Percentiles rank a stretch among this genome's conserved stretches.
These are phyloP conservation scores for Drosophila saltans DNA, from an alignment of 1,140 invertebrate species.

Conservation along the genomic window DNA sequence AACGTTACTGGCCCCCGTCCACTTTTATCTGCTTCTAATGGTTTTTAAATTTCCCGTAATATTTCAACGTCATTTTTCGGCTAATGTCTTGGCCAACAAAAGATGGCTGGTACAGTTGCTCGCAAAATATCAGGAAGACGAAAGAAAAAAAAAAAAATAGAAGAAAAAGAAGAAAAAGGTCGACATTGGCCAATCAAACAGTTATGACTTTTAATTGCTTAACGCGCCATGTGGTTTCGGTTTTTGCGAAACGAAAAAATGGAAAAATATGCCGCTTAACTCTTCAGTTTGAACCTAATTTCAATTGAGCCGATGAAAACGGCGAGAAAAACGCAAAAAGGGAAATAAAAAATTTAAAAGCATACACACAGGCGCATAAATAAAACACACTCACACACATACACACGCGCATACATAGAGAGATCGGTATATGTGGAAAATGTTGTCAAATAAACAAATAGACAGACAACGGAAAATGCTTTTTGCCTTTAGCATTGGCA, in stretches of 20 bases:
- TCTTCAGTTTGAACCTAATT: conserved; percentile 16
- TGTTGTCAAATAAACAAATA: conserved; percentile 76
- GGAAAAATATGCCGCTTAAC: background rate
- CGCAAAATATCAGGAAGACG: conserved; percentile 25
- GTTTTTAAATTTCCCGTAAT: conserved; percentile 79
- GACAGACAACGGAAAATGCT: conserved; percentile 49
- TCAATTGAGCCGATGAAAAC: conserved; percentile 6
- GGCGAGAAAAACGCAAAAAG: conserved; percentile 26
- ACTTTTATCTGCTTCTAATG: conserved; percentile 69
- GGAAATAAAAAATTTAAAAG: conserved; percentile 62
- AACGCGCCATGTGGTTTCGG: background rate
- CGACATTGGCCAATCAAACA: conserved; percentile 17
- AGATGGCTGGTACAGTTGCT: conserved; percentile 58
- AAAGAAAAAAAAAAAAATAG: background rate
- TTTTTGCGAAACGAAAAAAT: background rate
- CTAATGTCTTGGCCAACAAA: conserved; percentile 43
- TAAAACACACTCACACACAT: conserved; percentile 26
- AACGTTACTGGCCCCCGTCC: background rate
- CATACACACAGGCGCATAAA: conserved; percentile 29
- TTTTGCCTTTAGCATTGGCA: conserved; percentile 43
- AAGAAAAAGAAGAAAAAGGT: background rate
- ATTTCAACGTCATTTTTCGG: conserved; percentile 72
- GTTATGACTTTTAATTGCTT: conserved; percentile 22
- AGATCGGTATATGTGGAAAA: conserved; percentile 35
- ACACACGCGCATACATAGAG: background rate